Conservation (phyloP, 1,140 invertebrate species). For the Chlorops oryzae region DNA sequence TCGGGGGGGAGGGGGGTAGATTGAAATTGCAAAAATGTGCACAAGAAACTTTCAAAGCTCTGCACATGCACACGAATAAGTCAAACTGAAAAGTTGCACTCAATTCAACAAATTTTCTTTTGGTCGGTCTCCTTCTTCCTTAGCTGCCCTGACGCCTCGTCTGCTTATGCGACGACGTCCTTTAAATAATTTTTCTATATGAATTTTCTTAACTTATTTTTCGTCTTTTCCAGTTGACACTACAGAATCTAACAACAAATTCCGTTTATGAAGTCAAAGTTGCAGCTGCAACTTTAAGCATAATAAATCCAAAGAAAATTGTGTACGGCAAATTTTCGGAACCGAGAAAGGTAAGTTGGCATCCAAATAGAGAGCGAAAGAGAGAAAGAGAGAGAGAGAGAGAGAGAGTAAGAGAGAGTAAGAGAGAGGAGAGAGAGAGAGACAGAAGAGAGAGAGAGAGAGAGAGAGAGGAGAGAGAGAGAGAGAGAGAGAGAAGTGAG, state of each 20-base stretch:
- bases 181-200: constrained; percentile 3
- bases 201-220: constrained; percentile 1
- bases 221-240: constrained; percentile 55
- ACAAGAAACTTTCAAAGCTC: too few species aligned
- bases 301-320: constrained; percentile 57
- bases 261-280: constrained; percentile 70
- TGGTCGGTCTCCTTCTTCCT: too few species aligned
- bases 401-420: background rate
- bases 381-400: background rate
- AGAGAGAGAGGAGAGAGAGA: background rate
- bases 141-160: too few species aligned
- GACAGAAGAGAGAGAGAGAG: background rate
- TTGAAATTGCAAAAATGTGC: too few species aligned
- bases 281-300: constrained; percentile 63
- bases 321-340: constrained; percentile 63
- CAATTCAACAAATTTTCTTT: too few species aligned
- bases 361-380: background rate
- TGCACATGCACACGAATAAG: too few species aligned
- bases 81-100: too few species aligned
- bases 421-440: background rate
- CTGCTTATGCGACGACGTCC: too few species aligned
- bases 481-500: background rate
- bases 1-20: too few species aligned
- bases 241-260: constrained; percentile 69
- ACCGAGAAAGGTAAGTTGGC: constrained; percentile 54